These are phyloP conservation scores for Drosophila prostipennis DNA, from an alignment of 2,888 invertebrate genomes.

Conservation along the genomic window DNA sequence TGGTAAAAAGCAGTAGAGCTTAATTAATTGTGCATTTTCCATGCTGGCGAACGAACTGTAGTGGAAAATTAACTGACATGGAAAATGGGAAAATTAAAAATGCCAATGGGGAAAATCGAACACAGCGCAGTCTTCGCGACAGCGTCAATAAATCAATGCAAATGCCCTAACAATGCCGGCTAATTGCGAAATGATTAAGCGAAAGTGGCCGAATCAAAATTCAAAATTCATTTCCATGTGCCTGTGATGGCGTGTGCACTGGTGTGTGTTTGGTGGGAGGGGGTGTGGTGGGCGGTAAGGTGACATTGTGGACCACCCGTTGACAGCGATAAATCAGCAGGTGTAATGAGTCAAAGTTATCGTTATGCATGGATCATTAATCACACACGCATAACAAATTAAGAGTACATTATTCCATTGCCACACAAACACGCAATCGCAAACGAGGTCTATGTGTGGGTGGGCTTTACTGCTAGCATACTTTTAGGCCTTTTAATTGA, in stretches of 20 bases:
- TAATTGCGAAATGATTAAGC: conserved; percentile 69
- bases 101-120: conserved; percentile 14
- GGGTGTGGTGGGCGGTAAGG: not conserved
- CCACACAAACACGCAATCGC: conserved; percentile 31
- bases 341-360: conserved; percentile 76
- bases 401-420: conserved; percentile 76
- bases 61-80: conserved; percentile 23
- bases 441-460: not conserved
- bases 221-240: conserved; percentile 42
- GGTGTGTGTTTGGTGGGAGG: too few relatives aligned
- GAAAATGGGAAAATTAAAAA: conserved; percentile 29
- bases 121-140: conserved; percentile 23
- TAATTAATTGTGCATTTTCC: conserved; percentile 63
- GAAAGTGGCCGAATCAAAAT: conserved; percentile 55
- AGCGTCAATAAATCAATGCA: conserved; percentile 31
- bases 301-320: conserved; percentile 53
- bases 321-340: conserved; percentile 76
- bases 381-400: conserved; percentile 74
- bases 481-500: conserved; percentile 44
- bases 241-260: conserved; percentile 5
- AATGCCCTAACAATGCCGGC: conserved; percentile 41
- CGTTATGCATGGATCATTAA: conserved; percentile 65
- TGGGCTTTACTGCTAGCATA: conserved; percentile 13
- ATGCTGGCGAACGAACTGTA: conserved; percentile 26
- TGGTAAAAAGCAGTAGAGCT: conserved; percentile 25